A percentile compares a stretch with the other conserved stretches of the same genome.
phyloP scores from a whole-genome alignment of 2,888 invertebrate species.

The Chelonus formosanus region DNA sequence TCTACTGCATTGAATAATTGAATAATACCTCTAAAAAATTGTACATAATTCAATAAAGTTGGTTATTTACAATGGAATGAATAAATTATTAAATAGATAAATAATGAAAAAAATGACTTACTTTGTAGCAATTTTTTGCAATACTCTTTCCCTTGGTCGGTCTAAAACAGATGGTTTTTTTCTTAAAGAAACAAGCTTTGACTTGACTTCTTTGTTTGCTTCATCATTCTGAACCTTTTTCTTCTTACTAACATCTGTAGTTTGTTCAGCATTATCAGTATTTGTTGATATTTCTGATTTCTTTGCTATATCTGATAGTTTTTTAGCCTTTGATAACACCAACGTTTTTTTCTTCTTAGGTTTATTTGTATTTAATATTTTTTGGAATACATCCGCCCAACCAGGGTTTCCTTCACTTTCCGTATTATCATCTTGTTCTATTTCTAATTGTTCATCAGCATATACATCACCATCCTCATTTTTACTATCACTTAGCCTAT shows the following conservation, averaged over 20 bases:
- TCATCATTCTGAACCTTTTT: conserved; percentile 63
- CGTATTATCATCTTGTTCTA: no score
- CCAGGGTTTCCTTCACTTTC: conserved; percentile 68
- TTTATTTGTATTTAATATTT: conserved; percentile 79
- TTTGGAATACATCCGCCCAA: conserved; percentile 85
- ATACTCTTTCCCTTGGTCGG: conserved; percentile 77
- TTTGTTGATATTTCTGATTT: conserved; percentile 63
- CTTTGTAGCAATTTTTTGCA: conserved; percentile 85
- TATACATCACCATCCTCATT: no score
- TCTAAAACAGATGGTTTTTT: conserved; percentile 80
- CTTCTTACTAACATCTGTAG: conserved; percentile 66
- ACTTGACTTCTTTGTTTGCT: conserved; percentile 65
- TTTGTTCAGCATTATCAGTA: conserved; percentile 73
- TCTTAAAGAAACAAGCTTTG: conserved; percentile 72
- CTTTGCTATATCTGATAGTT: conserved; percentile 69
- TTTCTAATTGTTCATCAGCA: no score
- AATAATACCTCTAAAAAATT: conserved; percentile 79
- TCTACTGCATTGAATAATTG: conserved; percentile 92
- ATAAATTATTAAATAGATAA: conserved; percentile 15
- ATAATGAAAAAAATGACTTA: conserved; percentile 49
- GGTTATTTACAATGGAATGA: conserved; percentile 16
- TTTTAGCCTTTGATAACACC: conserved; percentile 83
- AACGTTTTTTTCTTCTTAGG: conserved; percentile 79
- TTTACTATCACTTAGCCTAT: no score
- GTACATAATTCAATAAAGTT: conserved; percentile 30